Base-by-base conservation (phyloP, 1,140 invertebrate genomes). In the Cotesia glomerata region DNA sequence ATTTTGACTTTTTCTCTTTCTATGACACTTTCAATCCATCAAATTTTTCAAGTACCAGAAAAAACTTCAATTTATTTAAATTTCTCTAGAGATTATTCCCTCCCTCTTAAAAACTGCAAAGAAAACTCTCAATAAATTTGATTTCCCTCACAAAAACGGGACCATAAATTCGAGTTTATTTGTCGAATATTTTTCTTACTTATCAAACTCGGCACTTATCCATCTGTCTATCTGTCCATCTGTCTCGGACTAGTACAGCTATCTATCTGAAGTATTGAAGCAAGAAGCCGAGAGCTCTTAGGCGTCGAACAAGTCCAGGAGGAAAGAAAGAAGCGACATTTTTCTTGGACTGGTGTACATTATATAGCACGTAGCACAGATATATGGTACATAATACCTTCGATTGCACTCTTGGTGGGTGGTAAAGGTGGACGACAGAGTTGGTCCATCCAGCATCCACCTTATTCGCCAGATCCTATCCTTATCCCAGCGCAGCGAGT, bases 351-450 rank as follows among this genome's bases (percentile, higher is more conserved):
- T 26, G 26, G 26, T 26, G 3, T 26, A 26, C 26, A 26, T 3
- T 26, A 26, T 26, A 26, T 26, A 26, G 26, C 26, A 26, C 26
- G 1, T 26, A 26, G 26, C 26, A 26, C 26, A 26, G 26, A 26
- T 26, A 26, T 26, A 26, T 26, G 26, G 26, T 26, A 26, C 26
- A 32, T 34, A 68, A 32, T 68, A 54, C 52, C 26, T 68, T 58
- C 65, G 65, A 68, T 56, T 68, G 54, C 65, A 68, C 65, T 68
- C 54, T 52, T 54, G 51, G 52, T 54, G 52, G 16, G 52, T 54
- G 16, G 52, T 54, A 16, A 54, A 54, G 52, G 16, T 54, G 52
- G 52, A 14, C 13, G 52, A 54, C n/a, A 54, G 52, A 54, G n/a
- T 51, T 11, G 8, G n/a, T 51, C 8, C n/a, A 51, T 51, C 8